These are phyloP conservation scores for Rhagoletis pomonella DNA, from an alignment of 1,140 invertebrate genomes.

Conservation along the genomic window DNA sequence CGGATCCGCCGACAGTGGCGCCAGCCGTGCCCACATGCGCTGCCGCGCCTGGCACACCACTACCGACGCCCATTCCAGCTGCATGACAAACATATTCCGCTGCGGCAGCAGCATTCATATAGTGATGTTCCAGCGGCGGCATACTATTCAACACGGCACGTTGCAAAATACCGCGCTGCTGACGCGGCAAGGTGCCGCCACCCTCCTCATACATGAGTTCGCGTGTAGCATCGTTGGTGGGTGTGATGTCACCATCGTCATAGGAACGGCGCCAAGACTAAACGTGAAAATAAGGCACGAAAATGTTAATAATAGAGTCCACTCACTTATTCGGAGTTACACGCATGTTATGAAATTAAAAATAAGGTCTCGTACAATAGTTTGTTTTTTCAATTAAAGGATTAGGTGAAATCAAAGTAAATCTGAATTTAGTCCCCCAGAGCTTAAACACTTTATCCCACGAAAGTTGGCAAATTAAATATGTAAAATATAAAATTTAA, in stretches of 20 bases:
- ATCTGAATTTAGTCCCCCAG: no score
- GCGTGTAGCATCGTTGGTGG: constrained; percentile 85
- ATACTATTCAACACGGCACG: constrained; percentile 70
- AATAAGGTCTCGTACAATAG: background rate
- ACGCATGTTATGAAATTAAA: background rate
- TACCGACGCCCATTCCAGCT: constrained; percentile 59
- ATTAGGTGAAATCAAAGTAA: background rate
- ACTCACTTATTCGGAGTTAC: background rate
- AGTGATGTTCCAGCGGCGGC: constrained; percentile 71
- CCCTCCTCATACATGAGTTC: constrained; percentile 76
- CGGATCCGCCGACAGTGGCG: constrained; percentile 54
- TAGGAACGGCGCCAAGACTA: constrained; percentile 85
- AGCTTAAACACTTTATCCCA: no score
- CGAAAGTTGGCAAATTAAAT: no score
- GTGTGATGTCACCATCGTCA: constrained; percentile 91
- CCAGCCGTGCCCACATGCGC: background rate
- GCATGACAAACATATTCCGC: constrained; percentile 68
- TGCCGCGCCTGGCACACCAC: constrained; percentile 25
- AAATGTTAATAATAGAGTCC: background rate
- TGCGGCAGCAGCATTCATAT: constrained; percentile 71
- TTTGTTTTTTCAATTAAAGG: background rate
- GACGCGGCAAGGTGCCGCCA: constrained; percentile 89
- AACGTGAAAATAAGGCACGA: background rate
- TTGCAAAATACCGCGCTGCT: constrained; percentile 76
- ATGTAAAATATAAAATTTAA: no score